Evolutionary conservation across 1,140 invertebrate species (phyloP), one percentile per base, ranked within the genome.

Genomic region (Diplogasteroides magnus): DNA sequence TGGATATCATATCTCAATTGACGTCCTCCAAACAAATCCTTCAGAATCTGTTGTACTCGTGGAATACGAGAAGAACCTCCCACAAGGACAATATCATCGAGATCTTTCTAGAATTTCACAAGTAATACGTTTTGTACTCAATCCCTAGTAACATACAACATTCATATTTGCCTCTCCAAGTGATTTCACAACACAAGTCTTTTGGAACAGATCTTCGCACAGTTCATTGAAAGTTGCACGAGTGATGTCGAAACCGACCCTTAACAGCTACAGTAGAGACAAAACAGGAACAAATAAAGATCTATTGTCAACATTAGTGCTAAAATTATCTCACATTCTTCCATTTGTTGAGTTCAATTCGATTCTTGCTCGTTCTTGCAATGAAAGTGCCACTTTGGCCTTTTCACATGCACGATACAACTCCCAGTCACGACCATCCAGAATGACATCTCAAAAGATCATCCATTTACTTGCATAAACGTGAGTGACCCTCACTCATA

Each of bases 51-150:
- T 85, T 97, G 93, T 68, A 97, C 91, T 84, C 95, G 96, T 60
- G 94, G 94, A 76, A 97, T 97, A 86, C 94, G 89, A 32, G 94
- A 96, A 23, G 93, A 97, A 58, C 94, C 94, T 76, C 94, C 94
- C 59, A 97, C 94, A 28, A 97, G 85, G 31, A 97, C 93, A 76
- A 97, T 94, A 0, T 69, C 67, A 31, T 69, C 31, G 61, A 69
- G n/a, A n/a, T n/a, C n/a, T n/a, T n/a, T n/a, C n/a, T n/a, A n/a
- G n/a, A n/a, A n/a, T n/a, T n/a, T n/a, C n/a, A n/a, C n/a, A n/a
- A n/a, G n/a, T n/a, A n/a, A n/a, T n/a, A n/a, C n/a, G n/a, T n/a
- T n/a, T n/a, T n/a, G n/a, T n/a, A n/a, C n/a, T n/a, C n/a, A n/a
- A n/a, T n/a, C n/a, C n/a, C n/a, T n/a, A n/a, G n/a, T n/a, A n/a